These are phyloP conservation scores for Disparrhopalites patrizii DNA, from an alignment of 2,888 invertebrate species.

Conservation along the genomic window DNA sequence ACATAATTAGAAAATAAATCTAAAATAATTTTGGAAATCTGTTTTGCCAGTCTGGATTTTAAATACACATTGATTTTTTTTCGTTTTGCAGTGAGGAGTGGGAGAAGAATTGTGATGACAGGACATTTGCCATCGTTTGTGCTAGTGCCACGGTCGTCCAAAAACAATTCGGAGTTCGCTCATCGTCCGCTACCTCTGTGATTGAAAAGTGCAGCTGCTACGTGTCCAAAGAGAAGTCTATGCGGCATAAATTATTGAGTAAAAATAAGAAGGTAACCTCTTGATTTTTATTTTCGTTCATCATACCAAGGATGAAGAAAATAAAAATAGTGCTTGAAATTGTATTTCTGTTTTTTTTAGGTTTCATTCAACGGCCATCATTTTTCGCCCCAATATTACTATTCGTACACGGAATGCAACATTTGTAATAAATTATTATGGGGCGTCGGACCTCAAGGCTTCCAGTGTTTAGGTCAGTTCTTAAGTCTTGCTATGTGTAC, in stretches of 20 bases:
- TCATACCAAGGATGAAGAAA: too few species aligned
- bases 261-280: conserved; percentile 61
- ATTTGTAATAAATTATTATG: conserved; percentile 87
- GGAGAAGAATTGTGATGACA: conserved; percentile 62
- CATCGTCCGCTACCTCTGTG: conserved; percentile 57
- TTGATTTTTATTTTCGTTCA: neutral
- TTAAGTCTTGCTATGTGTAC: too few species aligned
- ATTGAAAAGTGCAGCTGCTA: conserved; percentile 77
- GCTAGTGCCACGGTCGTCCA: conserved; percentile 75
- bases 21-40: neutral
- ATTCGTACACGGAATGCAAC: conserved; percentile 85
- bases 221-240: conserved; percentile 77
- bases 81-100: conserved; percentile 59
- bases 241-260: conserved; percentile 64
- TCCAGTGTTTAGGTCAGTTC: conserved; percentile 88
- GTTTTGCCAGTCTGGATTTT: too few species aligned
- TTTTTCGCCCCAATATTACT: conserved; percentile 81
- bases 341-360: conserved; percentile 52
- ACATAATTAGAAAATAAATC: conserved; percentile 6
- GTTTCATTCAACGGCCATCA: conserved; percentile 83
- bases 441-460: conserved; percentile 96
- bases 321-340: too few species aligned
- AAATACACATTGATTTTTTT: conserved; percentile 10
- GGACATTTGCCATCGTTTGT: conserved; percentile 67
- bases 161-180: conserved; percentile 69